phyloP scores from a whole-genome alignment of 2,888 invertebrate species.

The Cancer borealis region DNA sequence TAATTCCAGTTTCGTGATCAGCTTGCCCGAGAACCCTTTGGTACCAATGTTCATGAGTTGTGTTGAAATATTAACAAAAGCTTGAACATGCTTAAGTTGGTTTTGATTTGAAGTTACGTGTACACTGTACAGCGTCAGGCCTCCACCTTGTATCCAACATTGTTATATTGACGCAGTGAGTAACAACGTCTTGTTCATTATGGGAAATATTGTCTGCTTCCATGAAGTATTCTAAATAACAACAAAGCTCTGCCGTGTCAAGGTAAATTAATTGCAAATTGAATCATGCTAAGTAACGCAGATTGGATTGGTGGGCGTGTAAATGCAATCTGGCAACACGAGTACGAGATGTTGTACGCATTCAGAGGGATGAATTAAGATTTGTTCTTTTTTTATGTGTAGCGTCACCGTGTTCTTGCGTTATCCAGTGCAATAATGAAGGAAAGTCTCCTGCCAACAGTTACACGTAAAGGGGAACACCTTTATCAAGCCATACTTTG shows the following conservation, averaged over 20 bases:
- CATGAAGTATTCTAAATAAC: no score
- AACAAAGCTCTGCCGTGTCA: not conserved
- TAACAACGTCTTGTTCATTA: not conserved
- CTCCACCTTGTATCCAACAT: not conserved
- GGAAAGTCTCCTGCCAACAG: not conserved
- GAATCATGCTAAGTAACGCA: not conserved
- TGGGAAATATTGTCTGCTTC: no score
- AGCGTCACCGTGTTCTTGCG: slow-evolving; percentile 36
- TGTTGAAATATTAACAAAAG: no score
- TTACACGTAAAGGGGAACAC: not conserved
- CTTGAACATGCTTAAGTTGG: not conserved
- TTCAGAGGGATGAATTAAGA: slow-evolving; percentile 7
- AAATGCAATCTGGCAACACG: not conserved
- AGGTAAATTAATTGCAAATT: not conserved
- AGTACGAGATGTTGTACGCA: not conserved
- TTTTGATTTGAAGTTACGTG: not conserved
- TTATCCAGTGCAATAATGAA: not conserved
- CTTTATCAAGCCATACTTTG: not conserved
- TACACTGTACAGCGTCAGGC: not conserved
- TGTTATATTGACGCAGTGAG: not conserved
- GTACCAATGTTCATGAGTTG: no score
- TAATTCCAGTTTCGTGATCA: no score
- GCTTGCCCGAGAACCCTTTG: no score
- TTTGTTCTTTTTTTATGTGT: not conserved
- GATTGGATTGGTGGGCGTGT: not conserved